Percentiles rank a stretch among this genome's conserved stretches.
Conservation (phyloP, 2,113 vertebrate species). For the Pygoscelis antarcticus region DNA sequence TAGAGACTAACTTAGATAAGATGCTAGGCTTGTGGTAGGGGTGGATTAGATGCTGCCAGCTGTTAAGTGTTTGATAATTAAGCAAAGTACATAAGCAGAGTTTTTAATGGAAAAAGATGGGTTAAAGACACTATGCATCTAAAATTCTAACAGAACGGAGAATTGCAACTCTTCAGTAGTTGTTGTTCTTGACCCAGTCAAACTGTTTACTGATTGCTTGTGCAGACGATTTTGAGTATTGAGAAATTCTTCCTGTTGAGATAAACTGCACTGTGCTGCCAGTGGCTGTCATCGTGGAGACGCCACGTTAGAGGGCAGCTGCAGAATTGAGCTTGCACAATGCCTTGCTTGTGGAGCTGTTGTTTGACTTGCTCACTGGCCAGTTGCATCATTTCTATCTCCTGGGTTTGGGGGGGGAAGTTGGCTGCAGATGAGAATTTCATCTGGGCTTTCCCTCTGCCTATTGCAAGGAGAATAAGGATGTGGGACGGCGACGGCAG, state of each 20-base stretch:
- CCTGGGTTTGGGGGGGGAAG: background rate
- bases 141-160: background rate
- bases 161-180: background rate
- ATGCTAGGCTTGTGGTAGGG: background rate
- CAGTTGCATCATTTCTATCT: constrained; percentile 1
- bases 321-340: constrained; percentile 30
- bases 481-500: background rate
- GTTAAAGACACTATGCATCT: background rate
- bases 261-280: background rate
- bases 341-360: constrained; percentile 31
- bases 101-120: background rate
- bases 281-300: background rate
- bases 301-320: constrained; percentile 28
- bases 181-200: background rate
- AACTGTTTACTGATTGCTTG: background rate
- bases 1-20: background rate
- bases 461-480: background rate
- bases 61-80: background rate
- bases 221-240: background rate
- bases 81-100: background rate
- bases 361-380: background rate
- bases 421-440: background rate
- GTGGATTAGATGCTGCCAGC: background rate
- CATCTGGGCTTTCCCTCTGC: background rate
- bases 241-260: constrained; percentile 38